Percentiles rank a stretch among this genome's conserved stretches.
phyloP scores from a whole-genome alignment of 2,797 vertebrate species.

The Melopsittacus undulatus region DNA sequence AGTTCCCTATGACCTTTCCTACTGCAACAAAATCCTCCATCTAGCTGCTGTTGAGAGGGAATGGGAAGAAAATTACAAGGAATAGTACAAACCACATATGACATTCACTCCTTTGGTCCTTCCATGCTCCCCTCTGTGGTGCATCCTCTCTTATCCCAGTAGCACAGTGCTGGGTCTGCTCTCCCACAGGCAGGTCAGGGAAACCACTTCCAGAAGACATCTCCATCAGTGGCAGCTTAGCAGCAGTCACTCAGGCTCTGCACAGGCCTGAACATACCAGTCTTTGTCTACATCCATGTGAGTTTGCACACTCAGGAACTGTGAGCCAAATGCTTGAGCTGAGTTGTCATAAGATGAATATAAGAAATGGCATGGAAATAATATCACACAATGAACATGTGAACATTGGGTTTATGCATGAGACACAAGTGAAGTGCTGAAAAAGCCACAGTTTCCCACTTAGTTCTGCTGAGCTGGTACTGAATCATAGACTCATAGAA shows the following conservation, averaged over 20 bases:
- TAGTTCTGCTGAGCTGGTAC: not conserved
- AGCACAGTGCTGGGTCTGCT: fast-evolving
- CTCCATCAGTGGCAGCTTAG: not conserved
- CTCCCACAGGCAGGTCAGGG: not conserved
- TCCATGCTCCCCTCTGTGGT: not conserved
- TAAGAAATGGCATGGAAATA: not conserved
- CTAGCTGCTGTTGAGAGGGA: not conserved
- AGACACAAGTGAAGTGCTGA: not conserved
- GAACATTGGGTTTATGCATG: not conserved
- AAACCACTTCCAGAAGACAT: not conserved
- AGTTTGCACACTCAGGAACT: not conserved
- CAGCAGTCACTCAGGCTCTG: not conserved
- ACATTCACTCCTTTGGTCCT: not conserved
- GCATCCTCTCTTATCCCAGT: not conserved
- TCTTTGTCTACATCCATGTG: too few relatives aligned
- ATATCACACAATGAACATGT: not conserved
- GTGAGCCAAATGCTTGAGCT: not conserved
- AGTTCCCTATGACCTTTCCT: not conserved
- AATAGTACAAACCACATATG: not conserved
- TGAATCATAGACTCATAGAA: not conserved
- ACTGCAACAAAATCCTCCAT: not conserved
- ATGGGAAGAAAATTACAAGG: not conserved
- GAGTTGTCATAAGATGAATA: not conserved
- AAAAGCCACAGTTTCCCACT: not conserved
- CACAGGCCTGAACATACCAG: too few relatives aligned